Conservation (phyloP, 2,113 vertebrate genomes). For the Deroptyus accipitrinus region DNA sequence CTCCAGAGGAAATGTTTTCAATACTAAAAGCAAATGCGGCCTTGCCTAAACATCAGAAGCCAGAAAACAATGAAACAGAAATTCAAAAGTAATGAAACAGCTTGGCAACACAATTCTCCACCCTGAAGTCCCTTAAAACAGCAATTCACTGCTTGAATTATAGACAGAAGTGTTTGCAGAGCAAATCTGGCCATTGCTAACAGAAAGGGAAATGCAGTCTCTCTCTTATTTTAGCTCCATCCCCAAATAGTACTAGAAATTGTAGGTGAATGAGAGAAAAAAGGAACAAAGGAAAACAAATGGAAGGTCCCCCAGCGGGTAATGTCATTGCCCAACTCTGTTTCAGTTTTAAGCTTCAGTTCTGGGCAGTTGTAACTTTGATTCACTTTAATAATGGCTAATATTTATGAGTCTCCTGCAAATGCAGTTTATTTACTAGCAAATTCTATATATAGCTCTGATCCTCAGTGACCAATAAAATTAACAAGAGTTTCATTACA, state of each 20-base stretch:
- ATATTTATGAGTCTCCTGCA: neutral
- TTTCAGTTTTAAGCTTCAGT: neutral
- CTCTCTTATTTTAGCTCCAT: neutral
- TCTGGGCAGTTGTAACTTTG: neutral
- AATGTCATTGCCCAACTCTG: neutral
- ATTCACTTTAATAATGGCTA: neutral
- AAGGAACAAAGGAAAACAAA: neutral
- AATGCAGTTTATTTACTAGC: neutral
- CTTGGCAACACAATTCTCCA: conserved; percentile 19
- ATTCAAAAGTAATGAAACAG: conserved; percentile 36
- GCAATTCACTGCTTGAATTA: conserved; percentile 18
- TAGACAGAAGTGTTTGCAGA: neutral
- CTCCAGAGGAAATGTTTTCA: neutral
- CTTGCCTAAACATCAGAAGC: conserved; percentile 22
- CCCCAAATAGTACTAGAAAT: neutral
- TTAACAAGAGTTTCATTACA: neutral
- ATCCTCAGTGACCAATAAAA: neutral
- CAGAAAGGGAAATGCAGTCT: neutral
- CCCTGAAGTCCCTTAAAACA: neutral
- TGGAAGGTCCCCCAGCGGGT: neutral
- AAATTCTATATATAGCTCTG: neutral
- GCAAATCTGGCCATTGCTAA: neutral
- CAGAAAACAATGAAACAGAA: conserved; percentile 11
- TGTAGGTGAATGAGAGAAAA: neutral
- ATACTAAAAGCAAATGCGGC: neutral